phyloP scores from a whole-genome alignment of 2,797 vertebrate species.

The Acestrorhynchus altus region DNA sequence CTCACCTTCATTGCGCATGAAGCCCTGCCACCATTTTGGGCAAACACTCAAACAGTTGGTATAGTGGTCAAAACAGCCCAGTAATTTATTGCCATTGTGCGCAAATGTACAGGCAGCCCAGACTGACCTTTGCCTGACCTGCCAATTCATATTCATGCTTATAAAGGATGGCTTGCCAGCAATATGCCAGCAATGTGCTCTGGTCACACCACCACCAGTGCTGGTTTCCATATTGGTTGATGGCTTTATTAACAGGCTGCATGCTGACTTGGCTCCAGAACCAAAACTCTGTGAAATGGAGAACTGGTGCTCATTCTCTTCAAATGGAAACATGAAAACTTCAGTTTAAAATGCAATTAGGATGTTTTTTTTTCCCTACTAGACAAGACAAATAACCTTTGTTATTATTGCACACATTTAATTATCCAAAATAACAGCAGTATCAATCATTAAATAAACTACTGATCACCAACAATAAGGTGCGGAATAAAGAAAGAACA shows the following conservation, averaged over 20 bases:
- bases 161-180: conserved; percentile 56
- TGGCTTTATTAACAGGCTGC: conserved; percentile 68
- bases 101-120: conserved; percentile 72
- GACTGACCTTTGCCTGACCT: conserved; percentile 38
- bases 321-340: conserved; percentile 3
- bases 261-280: conserved; percentile 65
- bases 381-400: conserved; percentile 62
- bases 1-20: neutral
- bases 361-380: conserved; percentile 51
- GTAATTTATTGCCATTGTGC: conserved; percentile 75
- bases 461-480: conserved; percentile 68
- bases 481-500: conserved; percentile 64
- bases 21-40: neutral
- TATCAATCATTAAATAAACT: conserved; percentile 68
- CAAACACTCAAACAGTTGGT: conserved; percentile 16
- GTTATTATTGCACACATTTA: conserved; percentile 78
- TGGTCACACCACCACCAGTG: conserved; percentile 59
- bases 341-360: conserved; percentile 22
- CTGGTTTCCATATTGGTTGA: conserved; percentile 66
- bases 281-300: conserved; percentile 57
- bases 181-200: conserved; percentile 70
- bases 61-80: conserved; percentile 66
- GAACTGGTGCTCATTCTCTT: neutral
- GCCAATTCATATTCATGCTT: conserved; percentile 41
- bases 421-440: conserved; percentile 69